Percentiles rank a stretch among this genome's conserved stretches.
phyloP scores from a whole-genome alignment of 2,113 vertebrate species.

The Onychorhynchus coronatus region DNA sequence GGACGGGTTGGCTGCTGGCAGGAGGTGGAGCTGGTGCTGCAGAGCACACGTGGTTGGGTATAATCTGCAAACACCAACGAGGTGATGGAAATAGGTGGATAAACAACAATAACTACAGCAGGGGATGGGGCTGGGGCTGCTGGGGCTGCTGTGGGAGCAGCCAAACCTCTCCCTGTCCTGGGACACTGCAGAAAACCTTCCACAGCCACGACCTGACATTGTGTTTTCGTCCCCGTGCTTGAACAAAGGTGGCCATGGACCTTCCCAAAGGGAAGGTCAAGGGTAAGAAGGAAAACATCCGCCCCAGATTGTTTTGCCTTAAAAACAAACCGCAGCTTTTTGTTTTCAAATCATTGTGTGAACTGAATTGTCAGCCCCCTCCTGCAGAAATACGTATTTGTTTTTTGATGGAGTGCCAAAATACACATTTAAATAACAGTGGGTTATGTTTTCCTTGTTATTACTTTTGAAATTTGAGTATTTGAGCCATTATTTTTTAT shows the following conservation, averaged over 20 bases:
- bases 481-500: not conserved
- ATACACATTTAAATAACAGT: accelerated
- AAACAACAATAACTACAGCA: not conserved
- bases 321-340: not conserved
- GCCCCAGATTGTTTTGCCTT: not conserved
- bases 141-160: accelerated
- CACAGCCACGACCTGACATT: accelerated
- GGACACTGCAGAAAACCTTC: not conserved
- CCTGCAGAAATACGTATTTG: not conserved
- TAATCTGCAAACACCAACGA: accelerated
- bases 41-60: not conserved
- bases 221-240: not conserved
- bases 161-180: not conserved
- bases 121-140: not conserved
- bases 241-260: not conserved
- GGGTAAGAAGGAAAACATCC: not conserved
- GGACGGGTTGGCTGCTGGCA: not conserved
- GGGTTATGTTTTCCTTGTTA: not conserved
- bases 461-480: not conserved
- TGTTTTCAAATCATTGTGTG: not conserved
- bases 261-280: not conserved
- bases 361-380: not conserved
- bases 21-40: accelerated
- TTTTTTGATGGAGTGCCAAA: not conserved
- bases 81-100: not conserved